phyloP scores from a whole-genome alignment of 2,888 invertebrate genomes.

The Heteromurus nitidus region DNA sequence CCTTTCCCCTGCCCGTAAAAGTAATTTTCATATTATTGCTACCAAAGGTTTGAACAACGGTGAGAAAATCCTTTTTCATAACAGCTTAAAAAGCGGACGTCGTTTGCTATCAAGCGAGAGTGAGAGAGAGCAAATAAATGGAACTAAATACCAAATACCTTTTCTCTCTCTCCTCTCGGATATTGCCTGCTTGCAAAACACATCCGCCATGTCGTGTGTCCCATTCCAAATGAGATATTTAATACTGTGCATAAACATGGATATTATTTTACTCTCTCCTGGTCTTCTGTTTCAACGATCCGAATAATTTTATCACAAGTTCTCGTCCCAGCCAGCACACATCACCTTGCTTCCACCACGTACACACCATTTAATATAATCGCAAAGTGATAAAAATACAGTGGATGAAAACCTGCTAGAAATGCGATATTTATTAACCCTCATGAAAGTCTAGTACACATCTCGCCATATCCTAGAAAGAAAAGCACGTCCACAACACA shows the following conservation, averaged over 20 bases:
- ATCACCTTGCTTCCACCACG: constrained; percentile 8
- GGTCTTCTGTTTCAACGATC: constrained; percentile 28
- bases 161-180: too few relatives aligned
- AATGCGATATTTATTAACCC: constrained; percentile 32
- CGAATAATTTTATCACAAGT: constrained; percentile 19
- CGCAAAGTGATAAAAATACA: too few relatives aligned
- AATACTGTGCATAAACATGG: constrained; percentile 6
- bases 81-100: not conserved
- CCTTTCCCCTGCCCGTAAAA: too few relatives aligned
- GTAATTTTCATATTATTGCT: not conserved
- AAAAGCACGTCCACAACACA: constrained; percentile 1
- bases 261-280: not conserved
- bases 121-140: constrained; percentile 17
- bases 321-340: too few relatives aligned
- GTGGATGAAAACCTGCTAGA: constrained; percentile 20
- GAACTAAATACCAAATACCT: constrained; percentile 1
- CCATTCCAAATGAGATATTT: constrained; percentile 3
- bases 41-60: not conserved
- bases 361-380: not conserved
- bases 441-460: constrained; percentile 4
- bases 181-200: constrained; percentile 30
- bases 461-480: not conserved
- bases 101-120: too few relatives aligned
- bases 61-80: constrained; percentile 32
- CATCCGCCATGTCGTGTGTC: constrained; percentile 30